Percentiles rank a stretch among this genome's conserved stretches.
These are phyloP conservation scores for Chiloscyllium plagiosum DNA, from an alignment of 2,113 vertebrate genomes.

Conservation along the genomic window DNA sequence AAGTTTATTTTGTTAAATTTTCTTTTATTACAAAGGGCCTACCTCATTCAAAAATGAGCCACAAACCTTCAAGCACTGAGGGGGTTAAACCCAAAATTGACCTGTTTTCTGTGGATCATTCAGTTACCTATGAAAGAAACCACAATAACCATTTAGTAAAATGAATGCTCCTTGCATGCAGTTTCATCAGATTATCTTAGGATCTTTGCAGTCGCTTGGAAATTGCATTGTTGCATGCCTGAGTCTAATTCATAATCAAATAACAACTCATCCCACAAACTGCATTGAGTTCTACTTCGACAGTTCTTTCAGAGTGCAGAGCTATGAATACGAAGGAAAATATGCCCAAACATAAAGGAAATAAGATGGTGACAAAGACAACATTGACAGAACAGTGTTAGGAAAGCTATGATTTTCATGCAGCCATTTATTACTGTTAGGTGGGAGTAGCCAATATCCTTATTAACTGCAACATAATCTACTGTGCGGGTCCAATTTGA, in stretches of 20 bases:
- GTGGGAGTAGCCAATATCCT: conserved; percentile 1
- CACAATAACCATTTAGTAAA: background rate
- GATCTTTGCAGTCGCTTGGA: background rate
- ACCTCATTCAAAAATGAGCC: background rate
- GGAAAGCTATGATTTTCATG: background rate
- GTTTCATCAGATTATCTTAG: background rate
- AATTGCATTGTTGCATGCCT: background rate
- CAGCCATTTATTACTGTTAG: conserved; percentile 15
- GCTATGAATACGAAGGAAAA: background rate
- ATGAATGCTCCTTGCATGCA: background rate
- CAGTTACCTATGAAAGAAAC: background rate
- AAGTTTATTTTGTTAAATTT: background rate
- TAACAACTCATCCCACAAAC: background rate
- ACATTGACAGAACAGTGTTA: background rate
- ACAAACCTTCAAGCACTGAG: background rate
- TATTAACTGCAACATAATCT: conserved; percentile 27
- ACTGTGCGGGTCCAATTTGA: background rate
- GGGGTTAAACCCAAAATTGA: background rate
- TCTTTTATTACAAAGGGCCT: background rate
- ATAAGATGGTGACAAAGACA: background rate
- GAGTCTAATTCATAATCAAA: background rate
- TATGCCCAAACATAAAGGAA: background rate
- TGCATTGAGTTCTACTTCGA: background rate
- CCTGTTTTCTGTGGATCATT: background rate
- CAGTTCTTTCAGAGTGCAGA: background rate